A percentile compares a stretch with the other conserved stretches of the same genome.
These are phyloP conservation scores for Saxidomus purpurata DNA, from an alignment of 1,140 invertebrate species.

Conservation along the genomic window DNA sequence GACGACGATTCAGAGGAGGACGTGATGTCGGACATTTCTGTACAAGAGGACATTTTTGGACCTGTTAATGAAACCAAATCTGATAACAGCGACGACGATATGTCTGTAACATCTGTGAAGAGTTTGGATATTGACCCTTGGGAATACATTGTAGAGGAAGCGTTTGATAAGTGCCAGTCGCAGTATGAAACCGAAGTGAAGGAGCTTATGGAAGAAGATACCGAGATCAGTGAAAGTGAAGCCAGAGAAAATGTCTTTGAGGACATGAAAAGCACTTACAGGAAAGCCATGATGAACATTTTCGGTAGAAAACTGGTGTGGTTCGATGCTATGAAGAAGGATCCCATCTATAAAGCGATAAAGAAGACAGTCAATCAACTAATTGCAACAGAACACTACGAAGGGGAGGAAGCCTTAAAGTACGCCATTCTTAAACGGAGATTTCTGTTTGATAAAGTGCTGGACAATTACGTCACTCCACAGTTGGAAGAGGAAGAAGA, in stretches of 20 bases:
- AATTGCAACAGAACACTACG: background rate
- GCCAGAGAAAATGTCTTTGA: slow-evolving; percentile 26
- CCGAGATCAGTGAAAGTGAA: background rate
- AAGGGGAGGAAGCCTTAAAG: slow-evolving; percentile 7
- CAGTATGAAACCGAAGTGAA: slow-evolving; percentile 1
- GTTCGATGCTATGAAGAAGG: slow-evolving; percentile 34
- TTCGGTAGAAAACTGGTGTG: slow-evolving; percentile 25
- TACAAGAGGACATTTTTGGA: slow-evolving; percentile 11
- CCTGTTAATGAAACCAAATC: background rate
- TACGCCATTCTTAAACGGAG: background rate
- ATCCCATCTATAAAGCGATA: slow-evolving; percentile 22
- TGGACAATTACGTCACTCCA: background rate
- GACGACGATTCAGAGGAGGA: background rate
- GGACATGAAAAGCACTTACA: slow-evolving; percentile 20
- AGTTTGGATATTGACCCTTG: slow-evolving; percentile 25
- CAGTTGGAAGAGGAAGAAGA: background rate
- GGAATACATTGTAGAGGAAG: background rate
- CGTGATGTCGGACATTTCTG: slow-evolving; percentile 1
- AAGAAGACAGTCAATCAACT: slow-evolving; percentile 5
- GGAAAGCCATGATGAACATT: slow-evolving; percentile 28
- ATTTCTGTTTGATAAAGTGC: slow-evolving; percentile 32
- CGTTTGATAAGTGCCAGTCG: slow-evolving; percentile 33
- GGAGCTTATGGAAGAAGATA: slow-evolving; percentile 27
- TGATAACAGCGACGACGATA: background rate
- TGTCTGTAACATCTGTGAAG: background rate